A percentile compares a stretch with the other conserved stretches of the same genome.
These are phyloP conservation scores for Parus major DNA, from an alignment of 2,113 vertebrate species.

Conservation along the genomic window DNA sequence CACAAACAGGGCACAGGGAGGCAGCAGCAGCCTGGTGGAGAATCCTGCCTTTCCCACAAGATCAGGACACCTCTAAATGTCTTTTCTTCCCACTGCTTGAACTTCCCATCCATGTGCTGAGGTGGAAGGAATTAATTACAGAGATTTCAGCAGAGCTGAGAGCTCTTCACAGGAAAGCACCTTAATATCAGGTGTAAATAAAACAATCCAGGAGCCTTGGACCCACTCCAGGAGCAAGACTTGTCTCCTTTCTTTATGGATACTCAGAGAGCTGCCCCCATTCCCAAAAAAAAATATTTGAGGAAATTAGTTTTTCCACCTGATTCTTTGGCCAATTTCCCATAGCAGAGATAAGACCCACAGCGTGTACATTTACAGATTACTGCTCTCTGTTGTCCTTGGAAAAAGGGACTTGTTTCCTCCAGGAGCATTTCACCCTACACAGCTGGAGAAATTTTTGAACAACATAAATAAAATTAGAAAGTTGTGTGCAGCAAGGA, in stretches of 20 bases:
- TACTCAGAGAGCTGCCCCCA: not conserved
- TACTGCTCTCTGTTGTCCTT: not conserved
- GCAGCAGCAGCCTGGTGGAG: not conserved
- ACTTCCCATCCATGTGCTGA: not conserved
- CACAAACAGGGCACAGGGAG: not conserved
- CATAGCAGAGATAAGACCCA: constrained; percentile 39
- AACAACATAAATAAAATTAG: not conserved
- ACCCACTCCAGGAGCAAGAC: not conserved
- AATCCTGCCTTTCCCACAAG: not conserved
- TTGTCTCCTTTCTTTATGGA: not conserved
- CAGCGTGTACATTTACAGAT: constrained; percentile 15
- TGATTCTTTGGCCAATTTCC: constrained; percentile 30
- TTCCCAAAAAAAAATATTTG: not conserved
- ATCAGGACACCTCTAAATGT: not conserved
- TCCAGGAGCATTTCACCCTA: not conserved
- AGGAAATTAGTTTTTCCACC: constrained; percentile 35
- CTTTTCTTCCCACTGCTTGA: not conserved
- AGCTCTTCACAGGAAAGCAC: not conserved
- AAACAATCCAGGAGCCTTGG: constrained; percentile 25
- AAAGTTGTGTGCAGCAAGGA: not conserved
- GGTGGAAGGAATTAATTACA: constrained; percentile 50
- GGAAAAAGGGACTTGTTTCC: not conserved
- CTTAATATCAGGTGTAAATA: constrained; percentile 15
- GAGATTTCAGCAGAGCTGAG: not conserved
- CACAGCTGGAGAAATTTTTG: not conserved